Conservation (phyloP, 2,888 invertebrate species). For the Hedya salicella region DNA sequence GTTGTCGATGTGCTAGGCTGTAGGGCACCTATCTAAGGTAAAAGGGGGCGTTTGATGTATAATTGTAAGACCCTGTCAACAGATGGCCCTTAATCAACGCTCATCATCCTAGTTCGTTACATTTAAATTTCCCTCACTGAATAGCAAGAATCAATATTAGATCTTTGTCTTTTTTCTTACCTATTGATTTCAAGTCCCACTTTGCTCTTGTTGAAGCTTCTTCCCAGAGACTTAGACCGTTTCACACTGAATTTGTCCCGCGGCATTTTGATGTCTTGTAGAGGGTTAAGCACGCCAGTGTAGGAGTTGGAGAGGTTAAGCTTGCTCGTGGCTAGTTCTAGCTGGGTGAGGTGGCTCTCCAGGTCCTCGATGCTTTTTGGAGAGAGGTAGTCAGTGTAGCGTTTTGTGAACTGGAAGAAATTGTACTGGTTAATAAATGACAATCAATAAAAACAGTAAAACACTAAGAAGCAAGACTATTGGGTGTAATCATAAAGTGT, state of each 20-base stretch:
- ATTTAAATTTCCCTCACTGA: background rate
- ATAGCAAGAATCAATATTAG: too few species aligned
- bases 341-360: slow-evolving; percentile 52
- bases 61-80: background rate
- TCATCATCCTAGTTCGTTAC: too few species aligned
- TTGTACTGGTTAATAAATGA: background rate
- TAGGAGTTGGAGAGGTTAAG: slow-evolving; percentile 52
- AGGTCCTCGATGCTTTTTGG: slow-evolving; percentile 57
- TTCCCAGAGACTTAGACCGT: slow-evolving; percentile 72
- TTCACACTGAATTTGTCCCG: slow-evolving; percentile 74
- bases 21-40: too few species aligned
- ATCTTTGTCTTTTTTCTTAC: slow-evolving; percentile 50
- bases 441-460: too few species aligned
- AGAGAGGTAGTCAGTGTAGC: slow-evolving; percentile 65
- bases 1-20: too few species aligned
- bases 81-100: background rate
- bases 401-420: slow-evolving; percentile 57
- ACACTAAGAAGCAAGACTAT: too few species aligned
- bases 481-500: too few species aligned
- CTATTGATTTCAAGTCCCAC: slow-evolving; percentile 66
- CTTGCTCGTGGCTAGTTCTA: slow-evolving; percentile 49
- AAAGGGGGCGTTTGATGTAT: too few species aligned
- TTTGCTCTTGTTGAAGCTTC: slow-evolving; percentile 67
- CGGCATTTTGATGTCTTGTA: slow-evolving; percentile 75
- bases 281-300: slow-evolving; percentile 76